Base-by-base conservation (phyloP, 2,888 invertebrate species). In the Rotaria sp. region DNA sequence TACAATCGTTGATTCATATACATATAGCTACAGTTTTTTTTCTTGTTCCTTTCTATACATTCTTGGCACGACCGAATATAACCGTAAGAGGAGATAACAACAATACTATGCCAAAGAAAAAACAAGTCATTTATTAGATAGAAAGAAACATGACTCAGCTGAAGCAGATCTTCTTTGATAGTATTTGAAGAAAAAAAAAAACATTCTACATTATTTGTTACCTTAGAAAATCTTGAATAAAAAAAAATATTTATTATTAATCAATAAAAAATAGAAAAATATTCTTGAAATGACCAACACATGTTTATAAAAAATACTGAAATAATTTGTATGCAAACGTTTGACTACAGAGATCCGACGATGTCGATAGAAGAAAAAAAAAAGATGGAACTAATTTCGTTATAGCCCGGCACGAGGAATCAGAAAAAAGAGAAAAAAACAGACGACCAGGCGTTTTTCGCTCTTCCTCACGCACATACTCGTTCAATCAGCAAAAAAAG, bases 401-500 rank as follows among this genome's bases (percentile, higher is more conserved):
- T 67, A 67, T 18, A 67, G 24, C 8, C 7, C 35, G 18, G 67
- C 35, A 67, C 21, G 67, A 67, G 67, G 21, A 67, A 7, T 2
- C 35, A 21, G 30, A 48, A 48, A 15, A 48, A 13, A 18, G 21
- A 35, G 21, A 35, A 67, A 52, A 35, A 67, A 24, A 24, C 5
- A 24, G 21, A 10, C 35, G 38, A 67, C 5, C 18, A 35, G 30
- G 85, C 55, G 21, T 52, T 48, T 84, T 52, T 50, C 15, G 24
- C 57, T 86, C 55, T 85, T 84, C 41, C 59, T 85, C 55, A 26
- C 24, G 48, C 41, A 24, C 38, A 50, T 57, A 59, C 45, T 35
- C 50, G 57, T 50, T 48, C 59, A 85, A 38, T 50, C 84, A 41
- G 38, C 38, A 52, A 18, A 38, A 80, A 84, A 84, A 85, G 41